These are phyloP conservation scores for Strongylocentrotus purpuratus DNA, from an alignment of 35 echinoderm and acorn worm genomes.

Conservation along the genomic window DNA sequence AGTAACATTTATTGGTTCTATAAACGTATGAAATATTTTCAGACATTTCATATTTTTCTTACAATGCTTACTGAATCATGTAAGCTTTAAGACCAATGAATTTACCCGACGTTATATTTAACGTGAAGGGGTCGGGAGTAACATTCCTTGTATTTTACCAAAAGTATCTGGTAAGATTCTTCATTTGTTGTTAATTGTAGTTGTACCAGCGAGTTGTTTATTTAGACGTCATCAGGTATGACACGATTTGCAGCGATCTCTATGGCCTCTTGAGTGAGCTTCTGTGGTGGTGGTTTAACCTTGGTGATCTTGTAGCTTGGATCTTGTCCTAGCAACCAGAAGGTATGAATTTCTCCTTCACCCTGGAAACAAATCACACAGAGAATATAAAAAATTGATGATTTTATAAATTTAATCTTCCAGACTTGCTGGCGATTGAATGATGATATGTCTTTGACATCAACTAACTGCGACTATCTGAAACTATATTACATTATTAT, in stretches of 20 bases:
- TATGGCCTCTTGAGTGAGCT: conserved; percentile 14
- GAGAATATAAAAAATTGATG: too few relatives aligned
- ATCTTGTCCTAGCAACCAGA: conserved; percentile 86
- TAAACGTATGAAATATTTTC: background rate
- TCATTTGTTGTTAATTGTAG: background rate
- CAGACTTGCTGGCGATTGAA: too few relatives aligned
- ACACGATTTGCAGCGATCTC: conserved; percentile 26
- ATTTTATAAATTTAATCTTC: too few relatives aligned
- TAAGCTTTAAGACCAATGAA: too few relatives aligned
- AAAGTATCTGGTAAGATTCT: background rate
- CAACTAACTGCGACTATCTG: too few relatives aligned
- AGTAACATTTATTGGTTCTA: background rate
- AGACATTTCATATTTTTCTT: background rate
- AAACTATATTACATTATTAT: too few relatives aligned
- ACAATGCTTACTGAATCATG: too few relatives aligned
- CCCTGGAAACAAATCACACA: conserved; percentile 61
- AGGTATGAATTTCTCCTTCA: conserved; percentile 90
- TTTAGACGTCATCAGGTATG: background rate
- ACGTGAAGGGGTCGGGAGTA: too few relatives aligned
- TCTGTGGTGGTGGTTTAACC: conserved; percentile 80
- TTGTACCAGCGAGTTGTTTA: background rate
- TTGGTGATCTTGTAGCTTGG: conserved; percentile 85
- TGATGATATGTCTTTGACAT: too few relatives aligned
- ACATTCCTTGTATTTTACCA: too few relatives aligned
- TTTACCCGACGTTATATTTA: too few relatives aligned